Conservation (phyloP, 2,888 invertebrate species). For the Nysson spinosus region DNA sequence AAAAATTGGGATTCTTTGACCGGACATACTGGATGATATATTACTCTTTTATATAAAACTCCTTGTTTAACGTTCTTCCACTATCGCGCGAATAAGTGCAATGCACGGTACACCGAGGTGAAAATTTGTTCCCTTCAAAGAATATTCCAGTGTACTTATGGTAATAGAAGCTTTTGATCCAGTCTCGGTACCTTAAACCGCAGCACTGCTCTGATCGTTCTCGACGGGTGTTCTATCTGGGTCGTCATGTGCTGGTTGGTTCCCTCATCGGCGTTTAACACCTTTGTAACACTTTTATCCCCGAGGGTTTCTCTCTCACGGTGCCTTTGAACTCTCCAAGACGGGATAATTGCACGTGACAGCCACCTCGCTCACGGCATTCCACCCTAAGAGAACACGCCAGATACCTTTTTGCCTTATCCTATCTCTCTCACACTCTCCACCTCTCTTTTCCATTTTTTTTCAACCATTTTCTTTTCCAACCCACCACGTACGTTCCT, state of each 20-base stretch:
- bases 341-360: conserved; percentile 60
- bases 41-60: too few relatives aligned
- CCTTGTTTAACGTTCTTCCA: too few relatives aligned
- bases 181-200: too few relatives aligned
- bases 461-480: background rate
- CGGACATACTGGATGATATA: too few relatives aligned
- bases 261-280: conserved; percentile 56
- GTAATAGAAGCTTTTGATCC: too few relatives aligned
- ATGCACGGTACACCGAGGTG: too few relatives aligned
- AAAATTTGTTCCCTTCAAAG: too few relatives aligned
- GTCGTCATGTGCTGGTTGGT: conserved; percentile 31
- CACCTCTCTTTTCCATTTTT: background rate
- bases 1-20: too few relatives aligned
- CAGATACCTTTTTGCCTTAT: conserved; percentile 31
- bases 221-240: conserved; percentile 28
- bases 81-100: too few relatives aligned
- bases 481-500: background rate
- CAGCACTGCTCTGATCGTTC: conserved; percentile 1
- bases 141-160: too few relatives aligned
- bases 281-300: conserved; percentile 56
- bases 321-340: conserved; percentile 61
- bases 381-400: conserved; percentile 20
- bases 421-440: too few relatives aligned
- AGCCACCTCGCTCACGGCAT: conserved; percentile 18
- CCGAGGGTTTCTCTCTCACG: conserved; percentile 49